Base-by-base conservation (phyloP, 1,140 invertebrate species). In the Diorhabda carinulata region DNA sequence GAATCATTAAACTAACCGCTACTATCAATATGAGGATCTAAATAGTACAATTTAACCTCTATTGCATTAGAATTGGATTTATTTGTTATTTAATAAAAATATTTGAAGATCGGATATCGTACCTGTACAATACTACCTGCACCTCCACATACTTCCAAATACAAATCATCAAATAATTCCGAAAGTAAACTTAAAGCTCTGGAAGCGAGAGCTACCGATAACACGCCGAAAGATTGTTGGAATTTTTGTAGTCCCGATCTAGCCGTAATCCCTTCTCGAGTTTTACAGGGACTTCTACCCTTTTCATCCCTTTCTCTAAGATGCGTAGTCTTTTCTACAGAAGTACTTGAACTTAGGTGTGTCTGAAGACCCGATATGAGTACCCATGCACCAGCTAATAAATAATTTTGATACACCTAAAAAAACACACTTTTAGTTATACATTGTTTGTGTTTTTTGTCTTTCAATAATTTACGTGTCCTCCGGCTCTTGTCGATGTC, bases 311-410 rank as follows among this genome's bases (percentile, higher is more conserved):
- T 67, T 60, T 78, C 75, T 25, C 77, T 70, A 8, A 76, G 63
- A 56, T 71, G 65, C 3, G 71, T 56, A 4, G 57, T 45, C 61
- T 70, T 72, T 25, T 72, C 71, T n/a, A 52, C 44, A 8, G 67
- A 43, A 75, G 85, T 87, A 65, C 86, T 87, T 1, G 85, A 83
- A 3, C 84, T 83, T 41, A 90, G 77, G 72, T 89, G 87, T 47
- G 86, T 85, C 80, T 97, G 93, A n/a, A 97, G 83, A 6, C 94
- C 94, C 65, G 90, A 90, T 10, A 95, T 85, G 9, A 96, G 80
- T 42, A 96, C 84, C 94, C 94, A 97, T 0, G 91, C 90, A 5
- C 93, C 93, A 72, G 94, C 89, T 79, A 95, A 87, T 60, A 95
- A 83, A 77, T 96, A 89, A 83, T 97, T 97, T 84, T 97, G 94